These are phyloP conservation scores for Aurelia aurita DNA, from an alignment of 30 jellyfish, hydroid and myxozoan genomes.

Conservation along the genomic window DNA sequence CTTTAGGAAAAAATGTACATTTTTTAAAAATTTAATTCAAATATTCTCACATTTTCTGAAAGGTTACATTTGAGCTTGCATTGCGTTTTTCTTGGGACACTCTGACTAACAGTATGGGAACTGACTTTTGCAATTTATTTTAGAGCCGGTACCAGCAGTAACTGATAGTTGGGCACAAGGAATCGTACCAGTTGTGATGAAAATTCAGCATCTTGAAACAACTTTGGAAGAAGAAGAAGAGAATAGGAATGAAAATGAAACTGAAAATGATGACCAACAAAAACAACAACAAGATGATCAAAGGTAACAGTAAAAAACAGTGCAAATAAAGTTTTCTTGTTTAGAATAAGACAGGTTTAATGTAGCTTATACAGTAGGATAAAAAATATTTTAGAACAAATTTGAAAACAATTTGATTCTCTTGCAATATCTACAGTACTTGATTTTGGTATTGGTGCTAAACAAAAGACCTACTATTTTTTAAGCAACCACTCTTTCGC, in stretches of 20 bases:
- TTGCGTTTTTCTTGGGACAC: background rate
- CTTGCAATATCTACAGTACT: too few relatives aligned
- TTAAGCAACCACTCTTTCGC: too few relatives aligned
- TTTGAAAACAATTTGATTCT: too few relatives aligned
- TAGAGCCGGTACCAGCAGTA: slow-evolving; percentile 84
- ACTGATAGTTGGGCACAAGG: slow-evolving; percentile 98
- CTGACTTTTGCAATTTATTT: background rate
- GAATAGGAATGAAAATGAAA: background rate
- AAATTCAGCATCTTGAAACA: background rate
- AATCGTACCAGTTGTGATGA: slow-evolving; percentile 72
- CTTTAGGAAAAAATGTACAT: too few relatives aligned
- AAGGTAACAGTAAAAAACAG: slow-evolving; percentile 16
- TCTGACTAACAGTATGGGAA: background rate
- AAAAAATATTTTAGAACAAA: too few relatives aligned
- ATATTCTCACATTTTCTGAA: too few relatives aligned
- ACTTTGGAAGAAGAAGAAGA: slow-evolving; percentile 16
- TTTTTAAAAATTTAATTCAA: too few relatives aligned
- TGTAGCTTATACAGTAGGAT: too few relatives aligned
- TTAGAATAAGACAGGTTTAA: too few relatives aligned
- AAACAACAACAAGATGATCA: background rate
- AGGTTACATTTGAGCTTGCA: background rate
- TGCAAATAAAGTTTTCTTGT: background rate
- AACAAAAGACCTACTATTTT: too few relatives aligned
- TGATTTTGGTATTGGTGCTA: too few relatives aligned
- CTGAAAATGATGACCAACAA: background rate